phyloP scores from a whole-genome alignment of 2,797 vertebrate species.

The Gadopsis marmoratus region DNA sequence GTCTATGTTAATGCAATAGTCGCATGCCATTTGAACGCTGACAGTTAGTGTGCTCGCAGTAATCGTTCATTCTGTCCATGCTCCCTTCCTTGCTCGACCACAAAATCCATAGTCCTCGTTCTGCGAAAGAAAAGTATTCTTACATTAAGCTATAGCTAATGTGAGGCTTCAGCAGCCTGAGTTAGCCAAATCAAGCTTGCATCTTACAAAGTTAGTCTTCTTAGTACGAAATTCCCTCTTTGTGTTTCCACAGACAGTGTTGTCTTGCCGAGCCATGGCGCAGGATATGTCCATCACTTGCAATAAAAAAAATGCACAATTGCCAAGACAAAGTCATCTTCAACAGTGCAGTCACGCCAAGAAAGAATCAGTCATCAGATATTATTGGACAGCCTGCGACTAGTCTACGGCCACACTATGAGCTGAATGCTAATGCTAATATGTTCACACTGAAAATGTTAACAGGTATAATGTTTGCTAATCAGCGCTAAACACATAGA shows the following conservation, averaged over 20 bases:
- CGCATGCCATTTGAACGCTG: not conserved
- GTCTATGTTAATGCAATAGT: not conserved
- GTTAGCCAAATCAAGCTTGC: not conserved
- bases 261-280: not conserved
- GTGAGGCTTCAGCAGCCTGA: too few relatives aligned
- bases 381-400: too few relatives aligned
- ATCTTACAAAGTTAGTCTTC: not conserved
- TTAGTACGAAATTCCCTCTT: not conserved
- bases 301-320: not conserved
- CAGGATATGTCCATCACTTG: not conserved
- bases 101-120: not conserved
- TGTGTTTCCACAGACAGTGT: not conserved
- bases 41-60: not conserved
- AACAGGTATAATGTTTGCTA: not conserved
- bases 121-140: not conserved
- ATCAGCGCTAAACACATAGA: not conserved
- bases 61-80: not conserved
- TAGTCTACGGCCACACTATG: too few relatives aligned
- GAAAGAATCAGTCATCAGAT: not conserved
- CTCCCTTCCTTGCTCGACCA: accelerated
- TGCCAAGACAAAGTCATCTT: not conserved
- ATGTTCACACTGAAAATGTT: not conserved
- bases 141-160: not conserved
- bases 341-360: not conserved
- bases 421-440: not conserved